These are phyloP conservation scores for Rhabdophis nuchalis DNA, from an alignment of 2,797 vertebrate species.

Conservation along the genomic window DNA sequence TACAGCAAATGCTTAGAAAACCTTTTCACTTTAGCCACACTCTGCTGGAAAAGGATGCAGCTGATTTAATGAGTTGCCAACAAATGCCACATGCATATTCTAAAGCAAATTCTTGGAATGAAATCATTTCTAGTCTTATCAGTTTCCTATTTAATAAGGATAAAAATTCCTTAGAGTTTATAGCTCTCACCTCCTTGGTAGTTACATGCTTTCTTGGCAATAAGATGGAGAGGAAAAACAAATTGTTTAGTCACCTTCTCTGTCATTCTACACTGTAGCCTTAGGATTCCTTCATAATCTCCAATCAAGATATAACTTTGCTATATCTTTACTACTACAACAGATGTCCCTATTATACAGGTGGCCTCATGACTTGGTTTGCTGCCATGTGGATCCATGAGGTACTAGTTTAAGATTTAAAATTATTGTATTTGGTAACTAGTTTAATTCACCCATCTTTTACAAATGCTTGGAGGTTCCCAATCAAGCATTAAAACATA, in stretches of 20 bases:
- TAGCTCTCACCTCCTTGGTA: background rate
- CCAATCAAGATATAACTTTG: background rate
- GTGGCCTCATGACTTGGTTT: background rate
- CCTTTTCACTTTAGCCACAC: background rate
- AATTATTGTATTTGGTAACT: background rate
- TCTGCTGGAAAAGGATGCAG: background rate
- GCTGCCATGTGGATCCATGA: background rate
- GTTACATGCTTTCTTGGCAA: background rate
- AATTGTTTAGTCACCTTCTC: background rate
- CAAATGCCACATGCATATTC: background rate
- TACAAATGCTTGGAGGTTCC: background rate
- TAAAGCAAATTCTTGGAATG: background rate
- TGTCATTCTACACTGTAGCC: background rate
- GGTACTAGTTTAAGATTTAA: background rate
- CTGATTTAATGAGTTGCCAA: background rate
- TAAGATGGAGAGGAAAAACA: background rate
- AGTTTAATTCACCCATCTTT: background rate
- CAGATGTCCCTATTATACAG: background rate
- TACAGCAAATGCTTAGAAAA: background rate
- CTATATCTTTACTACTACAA: background rate
- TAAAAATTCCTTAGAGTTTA: background rate
- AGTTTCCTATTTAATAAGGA: background rate
- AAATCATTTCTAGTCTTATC: background rate
- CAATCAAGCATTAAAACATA: background rate
- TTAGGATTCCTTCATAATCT: background rate